phyloP scores from a whole-genome alignment of 2,888 invertebrate genomes.

The Alitta virens region DNA sequence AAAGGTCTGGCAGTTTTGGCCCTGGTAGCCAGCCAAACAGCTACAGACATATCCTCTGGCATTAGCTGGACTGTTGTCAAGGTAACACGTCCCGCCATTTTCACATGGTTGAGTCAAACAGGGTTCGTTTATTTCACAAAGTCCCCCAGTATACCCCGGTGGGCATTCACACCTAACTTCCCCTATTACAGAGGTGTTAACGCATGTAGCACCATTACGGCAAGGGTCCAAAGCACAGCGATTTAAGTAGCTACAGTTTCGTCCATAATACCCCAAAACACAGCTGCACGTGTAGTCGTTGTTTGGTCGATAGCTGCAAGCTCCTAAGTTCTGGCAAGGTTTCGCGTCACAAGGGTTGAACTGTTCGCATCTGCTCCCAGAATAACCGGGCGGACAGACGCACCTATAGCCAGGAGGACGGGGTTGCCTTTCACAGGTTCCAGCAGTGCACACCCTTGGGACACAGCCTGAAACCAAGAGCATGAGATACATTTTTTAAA shows the following conservation, averaged over 20 bases:
- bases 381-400: conserved; percentile 76
- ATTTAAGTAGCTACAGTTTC: conserved; percentile 37
- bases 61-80: neutral
- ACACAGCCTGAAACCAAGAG: too few species aligned
- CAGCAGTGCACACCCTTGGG: too few species aligned
- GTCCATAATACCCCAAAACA: conserved; percentile 38
- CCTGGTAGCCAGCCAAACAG: conserved; percentile 39
- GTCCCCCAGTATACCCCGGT: conserved; percentile 37
- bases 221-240: conserved; percentile 38
- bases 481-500: too few species aligned
- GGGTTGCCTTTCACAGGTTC: too few species aligned
- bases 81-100: conserved; percentile 83
- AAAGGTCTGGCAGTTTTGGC: conserved; percentile 36
- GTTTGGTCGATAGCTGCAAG: too few species aligned
- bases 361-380: conserved; percentile 71
- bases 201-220: conserved; percentile 38
- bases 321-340: too few species aligned
- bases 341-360: too few species aligned
- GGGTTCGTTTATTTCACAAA: conserved; percentile 35
- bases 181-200: conserved; percentile 9
- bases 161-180: conserved; percentile 35
- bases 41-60: conserved; percentile 28
- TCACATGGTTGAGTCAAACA: conserved; percentile 75
- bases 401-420: conserved; percentile 58
- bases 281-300: too few species aligned